Base-by-base conservation (phyloP, 2,797 vertebrate species). In the Micrastur ruficollis region DNA sequence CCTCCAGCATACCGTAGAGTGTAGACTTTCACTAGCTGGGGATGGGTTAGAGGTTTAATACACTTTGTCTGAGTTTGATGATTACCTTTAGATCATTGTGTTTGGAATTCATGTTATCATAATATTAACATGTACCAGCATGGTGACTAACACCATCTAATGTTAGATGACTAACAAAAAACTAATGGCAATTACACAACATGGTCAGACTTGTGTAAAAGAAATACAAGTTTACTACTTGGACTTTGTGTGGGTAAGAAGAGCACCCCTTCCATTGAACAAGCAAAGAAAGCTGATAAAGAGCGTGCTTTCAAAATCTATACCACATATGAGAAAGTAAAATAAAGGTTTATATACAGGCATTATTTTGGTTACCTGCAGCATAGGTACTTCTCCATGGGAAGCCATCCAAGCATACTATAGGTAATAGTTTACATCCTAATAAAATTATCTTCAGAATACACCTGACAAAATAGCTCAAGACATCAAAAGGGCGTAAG, bases 351-450 rank as follows among this genome's bases (percentile, higher is more conserved):
- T 58, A 58, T 59, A 85, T 16, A 49, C 5, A 72, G 66, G 59
- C 50, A 82, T 75, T 91, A 84, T 79, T 95, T 93, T 94, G 52
- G 34, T 84, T 96, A 84, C 34, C 61, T 89, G 42, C 23, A 89
- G 59, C 46, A 56, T 61, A 73, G 9, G 15, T 72, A 55, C 75
- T 67, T 73, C 38, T 73, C 25, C 27, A 31, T 44, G 66, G 82
- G 79, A 96, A 95, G 52, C 19, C n/a, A 72, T 31, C 14, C 49
- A 79, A 89, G 36, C 4, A 6, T n/a, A 85, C 19, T 27, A n/a
- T 7, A 58, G 52, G 29, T 89, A 83, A 17, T 16, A 87, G n/a
- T 26, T 86, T 61, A 55, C 8, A 12, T 61, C 73, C 59, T 50
- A 67, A 85, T 40, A 92, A 96, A 88, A 65, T 87, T 88, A 91